These are phyloP conservation scores for Metopia argyrocephala DNA, from an alignment of 2,888 invertebrate genomes.

Conservation along the genomic window DNA sequence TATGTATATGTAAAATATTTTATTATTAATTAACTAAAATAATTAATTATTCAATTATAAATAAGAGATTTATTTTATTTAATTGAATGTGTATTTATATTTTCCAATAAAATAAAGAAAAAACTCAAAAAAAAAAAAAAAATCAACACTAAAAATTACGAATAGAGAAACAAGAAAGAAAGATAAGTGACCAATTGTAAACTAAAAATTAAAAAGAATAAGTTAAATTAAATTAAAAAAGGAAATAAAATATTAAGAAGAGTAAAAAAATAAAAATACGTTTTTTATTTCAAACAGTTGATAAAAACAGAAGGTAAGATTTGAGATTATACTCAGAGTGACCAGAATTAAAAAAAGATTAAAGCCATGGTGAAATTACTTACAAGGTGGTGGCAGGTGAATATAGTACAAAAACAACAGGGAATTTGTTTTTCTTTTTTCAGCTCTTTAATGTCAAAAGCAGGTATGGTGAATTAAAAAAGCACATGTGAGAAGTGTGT, in stretches of 20 bases:
- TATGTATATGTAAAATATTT: constrained; percentile 53
- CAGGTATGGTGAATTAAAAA: too few relatives aligned
- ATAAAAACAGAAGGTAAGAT: too few relatives aligned
- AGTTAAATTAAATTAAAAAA: neutral
- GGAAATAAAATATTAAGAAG: neutral
- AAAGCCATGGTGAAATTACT: too few relatives aligned
- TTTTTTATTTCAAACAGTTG: too few relatives aligned
- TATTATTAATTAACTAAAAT: constrained; percentile 40
- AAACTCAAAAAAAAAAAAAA: neutral
- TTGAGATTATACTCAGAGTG: too few relatives aligned
- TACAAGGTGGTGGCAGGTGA: too few relatives aligned
- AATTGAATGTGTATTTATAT: constrained; percentile 62
- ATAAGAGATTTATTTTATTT: constrained; percentile 30
- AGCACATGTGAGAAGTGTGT: too few relatives aligned
- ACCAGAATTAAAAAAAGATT: too few relatives aligned
- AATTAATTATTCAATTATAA: constrained; percentile 25
- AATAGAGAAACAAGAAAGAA: constrained; percentile 5
- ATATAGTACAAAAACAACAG: too few relatives aligned
- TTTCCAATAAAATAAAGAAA: constrained; percentile 34
- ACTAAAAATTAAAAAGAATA: constrained; percentile 23
- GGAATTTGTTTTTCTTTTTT: too few relatives aligned
- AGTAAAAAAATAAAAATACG: neutral
- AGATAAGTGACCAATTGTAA: constrained; percentile 57
- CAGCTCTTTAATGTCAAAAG: too few relatives aligned
- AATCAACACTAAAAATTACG: neutral